Evolutionary conservation across 2,888 invertebrate genomes (phyloP), one percentile per base, ranked within the genome.

Genomic region (Baronia brevicornis): DNA sequence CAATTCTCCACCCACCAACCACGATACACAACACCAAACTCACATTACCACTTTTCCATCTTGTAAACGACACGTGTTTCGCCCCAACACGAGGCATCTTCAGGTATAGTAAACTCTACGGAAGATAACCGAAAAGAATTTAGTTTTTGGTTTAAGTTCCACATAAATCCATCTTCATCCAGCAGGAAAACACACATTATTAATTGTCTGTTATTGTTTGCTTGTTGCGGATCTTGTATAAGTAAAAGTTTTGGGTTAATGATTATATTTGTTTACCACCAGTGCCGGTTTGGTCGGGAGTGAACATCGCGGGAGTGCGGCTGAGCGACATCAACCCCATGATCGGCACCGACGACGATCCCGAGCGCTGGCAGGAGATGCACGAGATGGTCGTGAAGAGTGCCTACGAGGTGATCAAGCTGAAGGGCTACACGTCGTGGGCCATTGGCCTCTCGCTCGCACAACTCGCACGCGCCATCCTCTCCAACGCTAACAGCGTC

Each of bases 201-300:
- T 5, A 23, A 10, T 10, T n/a, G 14, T 8, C 5, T 5, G 19
- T 28, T 18, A 20, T 20, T 10, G 7, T 12, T 3, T 20, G 28
- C 28, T 20, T 20, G 7, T 7, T 1, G 10, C n/a, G 12, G 2
- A 12, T 28, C n/a, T n/a, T 4, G n/a, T 12, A 10, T 10, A 13
- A 8, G 5, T 22, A 18, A 14, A 20, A 5, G 1, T 8, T 30
- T 7, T 6, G 5, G 9, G 2, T 13, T 35, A 17, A 27, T 21
- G n/a, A 20, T 3, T 17, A 18, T 9, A 25, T 7, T 9, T 12
- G 15, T 12, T 25, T 24, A 34, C 36, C 54, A n/a, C 52, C 61
- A 93, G 94, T 96, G 40, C 92, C 96, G 4, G 93, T 97, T 1
- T 97, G 96, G 96, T 96, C 96, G 1, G 94, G 95, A 5, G 95